A percentile compares a stretch with the other conserved stretches of the same genome.
phyloP scores from a whole-genome alignment of 2,888 invertebrate genomes.

The Pandemis heparana region DNA sequence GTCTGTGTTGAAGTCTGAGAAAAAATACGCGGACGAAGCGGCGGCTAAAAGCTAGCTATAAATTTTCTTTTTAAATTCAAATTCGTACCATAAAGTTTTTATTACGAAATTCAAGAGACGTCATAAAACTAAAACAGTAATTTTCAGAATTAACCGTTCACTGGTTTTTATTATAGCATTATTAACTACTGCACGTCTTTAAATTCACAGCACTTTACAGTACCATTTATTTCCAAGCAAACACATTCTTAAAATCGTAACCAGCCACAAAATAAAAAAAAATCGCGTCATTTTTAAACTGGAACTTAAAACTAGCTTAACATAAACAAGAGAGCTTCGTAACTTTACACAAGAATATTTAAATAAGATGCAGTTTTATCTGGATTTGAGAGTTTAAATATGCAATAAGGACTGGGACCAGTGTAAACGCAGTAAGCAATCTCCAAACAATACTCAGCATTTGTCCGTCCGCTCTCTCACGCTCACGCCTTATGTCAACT shows the following conservation, averaged over 20 bases:
- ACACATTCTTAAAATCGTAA: background rate
- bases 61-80: no score
- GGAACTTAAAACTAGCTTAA: constrained; percentile 28
- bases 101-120: background rate
- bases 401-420: constrained; percentile 7
- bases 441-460: background rate
- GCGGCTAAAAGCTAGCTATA: no score
- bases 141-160: background rate
- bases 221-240: background rate
- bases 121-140: background rate
- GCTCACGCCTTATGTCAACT: no score
- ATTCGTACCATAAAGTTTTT: background rate
- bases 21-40: no score
- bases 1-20: no score
- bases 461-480: background rate
- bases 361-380: constrained; percentile 40
- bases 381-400: constrained; percentile 33
- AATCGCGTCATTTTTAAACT: constrained; percentile 6
- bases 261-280: constrained; percentile 9
- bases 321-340: constrained; percentile 23
- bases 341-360: constrained; percentile 39
- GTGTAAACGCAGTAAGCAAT: background rate
- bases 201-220: background rate
- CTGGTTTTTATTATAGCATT: background rate
- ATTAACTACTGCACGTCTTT: background rate